These are phyloP conservation scores for Allolobophora icterica DNA, from an alignment of 2,888 invertebrate species.

Conservation along the genomic window DNA sequence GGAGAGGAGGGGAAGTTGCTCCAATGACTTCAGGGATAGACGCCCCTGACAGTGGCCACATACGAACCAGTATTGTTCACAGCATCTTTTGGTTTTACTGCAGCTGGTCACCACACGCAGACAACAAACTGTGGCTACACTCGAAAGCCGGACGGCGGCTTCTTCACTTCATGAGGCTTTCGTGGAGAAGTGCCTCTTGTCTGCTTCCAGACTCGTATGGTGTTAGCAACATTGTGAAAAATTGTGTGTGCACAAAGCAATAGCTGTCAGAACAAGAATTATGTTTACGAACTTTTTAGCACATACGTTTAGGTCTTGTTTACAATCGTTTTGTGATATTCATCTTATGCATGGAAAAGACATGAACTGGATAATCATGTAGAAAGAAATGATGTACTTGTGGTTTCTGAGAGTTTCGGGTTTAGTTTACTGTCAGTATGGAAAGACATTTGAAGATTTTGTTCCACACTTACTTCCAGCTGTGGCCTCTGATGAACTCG, in stretches of 20 bases:
- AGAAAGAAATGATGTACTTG: background rate
- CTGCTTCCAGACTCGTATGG: background rate
- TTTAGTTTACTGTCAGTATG: background rate
- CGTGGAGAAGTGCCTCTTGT: background rate
- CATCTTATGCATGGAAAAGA: background rate
- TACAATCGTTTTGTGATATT: background rate
- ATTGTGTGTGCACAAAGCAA: background rate
- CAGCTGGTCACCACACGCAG: constrained; percentile 64
- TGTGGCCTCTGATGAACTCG: background rate
- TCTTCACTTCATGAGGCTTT: constrained; percentile 57
- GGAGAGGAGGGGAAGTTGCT: too few relatives aligned
- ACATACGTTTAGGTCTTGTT: background rate
- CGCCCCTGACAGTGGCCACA: too few relatives aligned
- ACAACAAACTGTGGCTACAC: constrained; percentile 65
- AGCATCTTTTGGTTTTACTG: constrained; percentile 42
- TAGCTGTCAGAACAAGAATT: background rate
- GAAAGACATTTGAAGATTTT: background rate
- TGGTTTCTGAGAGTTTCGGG: too few relatives aligned
- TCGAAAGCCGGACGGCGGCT: constrained; percentile 65
- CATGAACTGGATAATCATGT: background rate
- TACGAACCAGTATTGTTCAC: background rate
- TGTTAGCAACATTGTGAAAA: background rate
- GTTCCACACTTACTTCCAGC: background rate
- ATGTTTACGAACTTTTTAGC: background rate
- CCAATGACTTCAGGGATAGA: too few relatives aligned